These are phyloP conservation scores for Syncerus caffer DNA, from an alignment of 2,797 vertebrate genomes.

Conservation along the genomic window DNA sequence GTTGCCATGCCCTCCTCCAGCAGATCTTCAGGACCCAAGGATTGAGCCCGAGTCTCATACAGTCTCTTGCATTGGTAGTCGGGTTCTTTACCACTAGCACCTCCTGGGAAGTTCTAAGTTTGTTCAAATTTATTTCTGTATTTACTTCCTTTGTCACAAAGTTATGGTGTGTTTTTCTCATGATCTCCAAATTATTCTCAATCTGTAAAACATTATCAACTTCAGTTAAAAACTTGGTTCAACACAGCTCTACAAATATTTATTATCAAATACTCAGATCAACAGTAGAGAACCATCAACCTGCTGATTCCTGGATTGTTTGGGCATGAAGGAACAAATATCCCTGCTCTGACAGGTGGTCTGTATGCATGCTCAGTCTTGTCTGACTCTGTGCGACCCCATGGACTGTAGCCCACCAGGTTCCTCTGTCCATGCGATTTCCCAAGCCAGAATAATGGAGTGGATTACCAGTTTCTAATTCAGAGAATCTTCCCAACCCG, in stretches of 20 bases:
- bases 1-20: not conserved
- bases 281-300: not conserved
- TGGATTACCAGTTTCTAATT: not conserved
- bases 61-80: not conserved
- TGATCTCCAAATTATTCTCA: not conserved
- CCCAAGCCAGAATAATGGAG: not conserved
- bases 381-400: not conserved
- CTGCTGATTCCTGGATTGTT: not conserved
- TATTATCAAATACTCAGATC: not conserved
- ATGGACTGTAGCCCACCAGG: not conserved
- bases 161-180: not conserved
- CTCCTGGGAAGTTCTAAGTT: not conserved
- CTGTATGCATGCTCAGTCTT: not conserved
- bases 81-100: not conserved
- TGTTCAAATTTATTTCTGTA: not conserved
- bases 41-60: fast-evolving
- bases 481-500: not conserved
- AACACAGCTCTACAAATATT: not conserved
- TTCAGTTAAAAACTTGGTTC: not conserved
- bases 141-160: not conserved
- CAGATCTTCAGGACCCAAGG: not conserved
- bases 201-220: not conserved
- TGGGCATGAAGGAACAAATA: not conserved
- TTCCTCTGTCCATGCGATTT: not conserved
- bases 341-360: not conserved